Evolutionary conservation across 2,797 vertebrate species (phyloP).

Genomic region (Limnodromus scolopaceus): DNA sequence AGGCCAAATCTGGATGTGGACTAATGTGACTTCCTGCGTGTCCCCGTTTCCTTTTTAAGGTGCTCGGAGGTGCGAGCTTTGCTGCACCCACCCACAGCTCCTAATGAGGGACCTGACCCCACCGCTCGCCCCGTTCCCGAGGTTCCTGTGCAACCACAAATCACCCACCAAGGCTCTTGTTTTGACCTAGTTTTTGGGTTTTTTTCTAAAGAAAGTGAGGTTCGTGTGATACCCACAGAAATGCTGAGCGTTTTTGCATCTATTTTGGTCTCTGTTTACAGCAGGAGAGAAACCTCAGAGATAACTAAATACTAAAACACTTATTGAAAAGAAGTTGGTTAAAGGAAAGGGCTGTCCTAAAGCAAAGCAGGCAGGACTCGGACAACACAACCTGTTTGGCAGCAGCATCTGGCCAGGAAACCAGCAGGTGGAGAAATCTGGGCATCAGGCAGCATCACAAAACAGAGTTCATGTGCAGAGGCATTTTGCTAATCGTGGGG

Average conservation of each 20-base stretch:
- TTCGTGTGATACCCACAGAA: neutral
- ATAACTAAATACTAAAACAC: neutral
- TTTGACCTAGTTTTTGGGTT: neutral
- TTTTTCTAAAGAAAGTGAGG: neutral
- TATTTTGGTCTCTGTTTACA: neutral
- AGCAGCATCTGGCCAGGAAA: neutral
- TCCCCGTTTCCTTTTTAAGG: neutral
- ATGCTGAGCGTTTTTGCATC: neutral
- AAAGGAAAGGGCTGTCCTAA: neutral
- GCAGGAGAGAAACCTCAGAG: neutral
- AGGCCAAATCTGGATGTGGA: neutral
- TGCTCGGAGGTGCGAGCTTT: accelerated
- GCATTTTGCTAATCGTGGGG: accelerated
- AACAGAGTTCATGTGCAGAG: neutral
- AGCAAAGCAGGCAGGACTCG: neutral
- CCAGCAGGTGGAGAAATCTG: neutral
- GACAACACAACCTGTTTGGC: neutral
- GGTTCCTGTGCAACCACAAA: neutral
- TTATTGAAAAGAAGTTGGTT: too few relatives aligned
- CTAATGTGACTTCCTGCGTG: accelerated
- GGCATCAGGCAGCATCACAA: neutral
- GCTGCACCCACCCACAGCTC: neutral
- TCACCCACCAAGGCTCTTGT: neutral
- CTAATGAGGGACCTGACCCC: neutral
- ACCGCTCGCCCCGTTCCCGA: accelerated